Conservation (phyloP, 1,140 invertebrate genomes). For the Danaus melanippus region DNA sequence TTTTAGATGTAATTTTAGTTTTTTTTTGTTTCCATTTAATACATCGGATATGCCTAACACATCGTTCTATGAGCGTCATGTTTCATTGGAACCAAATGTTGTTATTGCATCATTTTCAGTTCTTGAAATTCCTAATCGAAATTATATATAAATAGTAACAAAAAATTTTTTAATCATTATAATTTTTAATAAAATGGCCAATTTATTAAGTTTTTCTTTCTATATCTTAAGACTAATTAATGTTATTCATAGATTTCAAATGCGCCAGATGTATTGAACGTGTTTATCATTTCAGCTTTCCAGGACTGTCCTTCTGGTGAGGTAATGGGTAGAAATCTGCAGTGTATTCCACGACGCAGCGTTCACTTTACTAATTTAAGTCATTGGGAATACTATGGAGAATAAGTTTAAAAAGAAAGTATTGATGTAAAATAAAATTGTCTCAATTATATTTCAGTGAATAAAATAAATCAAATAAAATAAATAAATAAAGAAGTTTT, state of each 20-base stretch:
- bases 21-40: not conserved
- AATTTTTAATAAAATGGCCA: not conserved
- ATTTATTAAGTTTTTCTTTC: no score
- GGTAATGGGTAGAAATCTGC: conserved; percentile 40
- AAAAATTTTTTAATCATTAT: not conserved
- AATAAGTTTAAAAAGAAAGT: not conserved
- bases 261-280: not conserved
- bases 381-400: conserved; percentile 34
- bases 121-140: conserved; percentile 1
- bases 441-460: no score
- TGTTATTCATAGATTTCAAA: not conserved
- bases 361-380: conserved; percentile 20
- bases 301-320: conserved; percentile 36
- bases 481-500: no score
- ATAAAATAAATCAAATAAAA: no score
- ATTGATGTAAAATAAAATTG: no score
- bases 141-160: no score
- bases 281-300: conserved; percentile 17
- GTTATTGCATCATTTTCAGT: conserved; percentile 2
- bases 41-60: no score
- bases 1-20: not conserved
- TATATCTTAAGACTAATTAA: no score
- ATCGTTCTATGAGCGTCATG: not conserved
- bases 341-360: conserved; percentile 28
- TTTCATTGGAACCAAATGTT: not conserved